Evolutionary conservation across 2,888 invertebrate species (phyloP).

Genomic region (Diaperis boleti): DNA sequence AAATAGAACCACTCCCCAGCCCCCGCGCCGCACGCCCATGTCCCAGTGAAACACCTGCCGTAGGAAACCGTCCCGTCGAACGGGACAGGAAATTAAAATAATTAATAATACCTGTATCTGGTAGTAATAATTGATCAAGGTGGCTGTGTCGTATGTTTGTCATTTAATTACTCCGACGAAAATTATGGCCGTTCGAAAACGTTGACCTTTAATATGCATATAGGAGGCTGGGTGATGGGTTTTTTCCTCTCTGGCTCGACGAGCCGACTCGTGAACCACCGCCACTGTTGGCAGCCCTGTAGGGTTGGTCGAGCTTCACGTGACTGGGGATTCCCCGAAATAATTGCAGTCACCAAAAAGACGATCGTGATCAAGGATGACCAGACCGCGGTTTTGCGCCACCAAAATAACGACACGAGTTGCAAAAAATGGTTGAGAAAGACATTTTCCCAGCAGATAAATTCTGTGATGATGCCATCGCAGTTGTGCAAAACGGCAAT

Average conservation of each 20-base stretch:
- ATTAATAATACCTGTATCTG: slow-evolving; percentile 25
- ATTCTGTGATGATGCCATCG: too few species aligned
- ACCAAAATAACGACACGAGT: too few species aligned
- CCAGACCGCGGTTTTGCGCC: too few species aligned
- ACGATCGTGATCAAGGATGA: too few species aligned
- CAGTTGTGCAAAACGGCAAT: too few species aligned
- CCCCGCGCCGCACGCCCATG: slow-evolving; percentile 11
- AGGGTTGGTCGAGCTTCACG: too few species aligned
- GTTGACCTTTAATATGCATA: slow-evolving; percentile 36
- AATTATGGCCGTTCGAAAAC: slow-evolving; percentile 25
- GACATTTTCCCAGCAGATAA: too few species aligned
- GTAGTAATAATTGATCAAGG: slow-evolving; percentile 20
- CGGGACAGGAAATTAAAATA: slow-evolving; percentile 38
- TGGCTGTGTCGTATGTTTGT: slow-evolving; percentile 25
- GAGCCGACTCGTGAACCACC: slow-evolving; percentile 1
- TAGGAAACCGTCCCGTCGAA: slow-evolving; percentile 21
- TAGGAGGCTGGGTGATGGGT: slow-evolving; percentile 29
- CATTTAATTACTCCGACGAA: slow-evolving; percentile 23
- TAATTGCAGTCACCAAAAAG: too few species aligned
- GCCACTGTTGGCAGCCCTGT: too few species aligned
- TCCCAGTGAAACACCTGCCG: slow-evolving; percentile 25
- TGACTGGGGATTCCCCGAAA: too few species aligned
- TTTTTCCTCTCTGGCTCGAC: slow-evolving; percentile 22
- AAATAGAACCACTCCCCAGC: too few species aligned
- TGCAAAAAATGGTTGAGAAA: too few species aligned